Evolutionary conservation across 2,888 invertebrate species (phyloP).

Genomic region (Lissonota sp.): DNA sequence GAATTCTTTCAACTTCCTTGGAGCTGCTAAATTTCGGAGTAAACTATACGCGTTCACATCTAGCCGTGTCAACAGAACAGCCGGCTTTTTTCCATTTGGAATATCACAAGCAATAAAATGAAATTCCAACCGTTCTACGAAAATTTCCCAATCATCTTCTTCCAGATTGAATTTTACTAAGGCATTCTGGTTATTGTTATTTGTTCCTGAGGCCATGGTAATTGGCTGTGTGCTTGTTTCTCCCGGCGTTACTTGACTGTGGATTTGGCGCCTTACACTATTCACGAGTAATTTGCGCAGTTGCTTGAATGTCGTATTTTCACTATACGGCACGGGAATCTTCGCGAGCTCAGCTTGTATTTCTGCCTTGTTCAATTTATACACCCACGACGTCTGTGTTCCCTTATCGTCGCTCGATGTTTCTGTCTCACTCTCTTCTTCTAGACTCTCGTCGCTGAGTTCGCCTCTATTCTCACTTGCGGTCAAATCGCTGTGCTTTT

Average conservation of each 20-base stretch:
- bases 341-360: constrained; percentile 3
- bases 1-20: constrained; percentile 27
- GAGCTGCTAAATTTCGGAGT: constrained; percentile 23
- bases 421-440: constrained; percentile 2
- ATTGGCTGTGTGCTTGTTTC: not conserved
- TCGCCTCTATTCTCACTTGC: constrained; percentile 9
- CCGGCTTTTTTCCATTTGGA: constrained; percentile 12
- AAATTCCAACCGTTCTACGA: constrained; percentile 28
- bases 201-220: constrained; percentile 7
- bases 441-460: constrained; percentile 12
- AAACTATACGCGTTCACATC: constrained; percentile 36
- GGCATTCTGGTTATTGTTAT: constrained; percentile 33
- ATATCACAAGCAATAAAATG: constrained; percentile 29
- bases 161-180: constrained; percentile 42
- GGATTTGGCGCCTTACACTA: not conserved
- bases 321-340: constrained; percentile 2
- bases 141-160: constrained; percentile 41
- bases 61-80: constrained; percentile 27
- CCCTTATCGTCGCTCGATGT: not conserved
- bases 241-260: not conserved
- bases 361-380: constrained; percentile 15
- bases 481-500: constrained; percentile 20
- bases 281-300: constrained; percentile 25
- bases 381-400: constrained; percentile 35
- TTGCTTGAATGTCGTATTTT: not conserved